A percentile compares a stretch with the other conserved stretches of the same genome.
Conservation (phyloP, 2,113 vertebrate genomes). For the Setophaga coronata region DNA sequence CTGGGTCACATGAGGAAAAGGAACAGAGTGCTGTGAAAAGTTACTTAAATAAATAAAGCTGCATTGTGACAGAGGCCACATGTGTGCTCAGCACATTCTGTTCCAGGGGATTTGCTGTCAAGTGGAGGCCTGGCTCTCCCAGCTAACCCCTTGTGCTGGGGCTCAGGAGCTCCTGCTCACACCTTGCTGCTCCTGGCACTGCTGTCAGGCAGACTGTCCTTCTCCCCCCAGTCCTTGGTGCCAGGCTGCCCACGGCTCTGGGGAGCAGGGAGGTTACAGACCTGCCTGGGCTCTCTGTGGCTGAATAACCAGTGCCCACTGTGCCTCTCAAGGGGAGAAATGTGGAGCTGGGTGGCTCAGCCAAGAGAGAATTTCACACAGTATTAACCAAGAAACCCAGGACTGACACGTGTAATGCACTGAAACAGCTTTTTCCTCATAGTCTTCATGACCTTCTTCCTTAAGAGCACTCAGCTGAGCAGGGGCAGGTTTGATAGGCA, state of each 20-base stretch:
- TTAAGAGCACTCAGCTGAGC: not conserved
- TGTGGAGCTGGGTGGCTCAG: not conserved
- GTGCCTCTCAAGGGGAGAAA: not conserved
- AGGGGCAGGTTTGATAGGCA: not conserved
- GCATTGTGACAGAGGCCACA: not conserved
- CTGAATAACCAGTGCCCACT: not conserved
- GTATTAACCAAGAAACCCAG: not conserved
- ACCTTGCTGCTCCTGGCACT: not conserved
- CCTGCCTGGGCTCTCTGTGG: not conserved
- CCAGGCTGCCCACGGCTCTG: not conserved
- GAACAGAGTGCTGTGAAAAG: not conserved
- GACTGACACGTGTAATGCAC: not conserved
- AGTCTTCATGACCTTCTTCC: not conserved
- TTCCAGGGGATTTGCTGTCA: not conserved
- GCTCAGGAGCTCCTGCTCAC: not conserved
- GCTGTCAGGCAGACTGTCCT: not conserved
- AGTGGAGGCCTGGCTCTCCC: not conserved
- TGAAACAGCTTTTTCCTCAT: not conserved
- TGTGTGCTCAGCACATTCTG: not conserved
- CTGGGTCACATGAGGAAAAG: conserved; percentile 5
- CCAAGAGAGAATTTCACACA: not conserved
- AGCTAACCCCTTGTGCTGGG: not conserved
- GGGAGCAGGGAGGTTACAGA: not conserved
- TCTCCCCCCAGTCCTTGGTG: not conserved
- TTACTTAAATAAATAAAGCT: not conserved